Base-by-base conservation (phyloP, 92 coral and sea anemone genomes). In the Paragorgia papillata region DNA sequence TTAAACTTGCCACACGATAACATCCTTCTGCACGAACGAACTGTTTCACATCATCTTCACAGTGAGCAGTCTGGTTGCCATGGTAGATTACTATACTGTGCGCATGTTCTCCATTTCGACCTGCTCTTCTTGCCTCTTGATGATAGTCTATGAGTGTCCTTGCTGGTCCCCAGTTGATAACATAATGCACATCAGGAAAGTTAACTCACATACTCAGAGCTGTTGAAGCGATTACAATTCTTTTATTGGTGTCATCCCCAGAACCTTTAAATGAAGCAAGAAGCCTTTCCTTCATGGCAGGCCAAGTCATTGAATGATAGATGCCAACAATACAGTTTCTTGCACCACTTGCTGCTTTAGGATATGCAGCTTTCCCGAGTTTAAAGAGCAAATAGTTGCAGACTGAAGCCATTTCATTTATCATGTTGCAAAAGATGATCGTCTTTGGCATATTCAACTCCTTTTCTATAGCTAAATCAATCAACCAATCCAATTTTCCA, bases 61-160 rank as follows among this genome's bases (percentile, higher is more conserved):
- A 84, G 43, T 79, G 88, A n/a, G 70, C 80, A 50, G 79, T 29
- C 81, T 76, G 84, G 60, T 81, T 79, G 13, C 89, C 87, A 76
- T 81, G 87, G 53, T 81, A 88, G 27, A 82, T 85, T 2, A 77
- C 71, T n/a, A 81, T 62, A 48, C 66, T 74, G 40, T 88, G 85
- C 9, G 83, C 66, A 40, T 59, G 79, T 26, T 80, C 19, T n/a
- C 91, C 91, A 87, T 87, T 82, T 32, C 89, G 57, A 8, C 89
- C 89, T 18, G 89, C 86, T 66, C 86, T 37, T 56, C 86, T 83
- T 29, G 89, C 82, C 50, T 85, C 73, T 32, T 85, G 89, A 53
- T 73, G 79, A 43, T 85, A 75, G 50, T 81, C 86, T 9, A 81
- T 32, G 10, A 85, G 41, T 40, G 73, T 40, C 61, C 89, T 21